A percentile compares a stretch with the other conserved stretches of the same genome.
These are phyloP conservation scores for Marronus borbonicus DNA, from an alignment of 2,888 invertebrate species.

Conservation along the genomic window DNA sequence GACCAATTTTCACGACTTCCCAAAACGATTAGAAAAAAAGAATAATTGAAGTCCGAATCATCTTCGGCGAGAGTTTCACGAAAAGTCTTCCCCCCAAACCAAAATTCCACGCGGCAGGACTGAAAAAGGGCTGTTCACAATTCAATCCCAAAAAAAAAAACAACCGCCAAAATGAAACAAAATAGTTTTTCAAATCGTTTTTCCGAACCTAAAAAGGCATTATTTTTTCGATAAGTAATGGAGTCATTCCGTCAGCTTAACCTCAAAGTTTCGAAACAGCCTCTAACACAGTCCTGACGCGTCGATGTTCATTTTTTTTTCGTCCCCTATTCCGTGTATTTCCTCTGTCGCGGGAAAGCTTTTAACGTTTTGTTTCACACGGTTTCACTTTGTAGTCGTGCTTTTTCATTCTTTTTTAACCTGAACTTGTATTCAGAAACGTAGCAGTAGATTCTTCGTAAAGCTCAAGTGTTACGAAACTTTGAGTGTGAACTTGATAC, in stretches of 20 bases:
- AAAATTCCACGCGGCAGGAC: conserved; percentile 41
- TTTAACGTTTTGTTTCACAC: conserved; percentile 16
- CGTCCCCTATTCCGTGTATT: background rate
- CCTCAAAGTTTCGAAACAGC: conserved; percentile 53
- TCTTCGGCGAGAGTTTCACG: background rate
- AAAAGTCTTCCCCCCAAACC: background rate
- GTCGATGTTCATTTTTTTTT: conserved; percentile 47
- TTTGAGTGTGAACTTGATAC: conserved; percentile 60
- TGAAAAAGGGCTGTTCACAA: conserved; percentile 35
- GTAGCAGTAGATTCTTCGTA: background rate
- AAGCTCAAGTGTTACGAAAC: conserved; percentile 66
- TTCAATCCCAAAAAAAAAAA: conserved; percentile 4
- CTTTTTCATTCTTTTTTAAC: conserved; percentile 8
- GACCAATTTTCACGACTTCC: too few species aligned
- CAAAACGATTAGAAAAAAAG: too few species aligned
- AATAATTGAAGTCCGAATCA: background rate
- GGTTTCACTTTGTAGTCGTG: background rate
- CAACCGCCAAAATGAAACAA: background rate
- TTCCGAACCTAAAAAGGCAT: background rate
- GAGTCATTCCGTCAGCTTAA: conserved; percentile 10
- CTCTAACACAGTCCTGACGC: conserved; percentile 61
- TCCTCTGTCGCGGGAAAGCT: background rate
- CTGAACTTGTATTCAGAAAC: conserved; percentile 17
- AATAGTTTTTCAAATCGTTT: background rate
- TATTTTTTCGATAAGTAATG: background rate